phyloP scores from a whole-genome alignment of 1,140 invertebrate species.

The Adoxophyes honmai region DNA sequence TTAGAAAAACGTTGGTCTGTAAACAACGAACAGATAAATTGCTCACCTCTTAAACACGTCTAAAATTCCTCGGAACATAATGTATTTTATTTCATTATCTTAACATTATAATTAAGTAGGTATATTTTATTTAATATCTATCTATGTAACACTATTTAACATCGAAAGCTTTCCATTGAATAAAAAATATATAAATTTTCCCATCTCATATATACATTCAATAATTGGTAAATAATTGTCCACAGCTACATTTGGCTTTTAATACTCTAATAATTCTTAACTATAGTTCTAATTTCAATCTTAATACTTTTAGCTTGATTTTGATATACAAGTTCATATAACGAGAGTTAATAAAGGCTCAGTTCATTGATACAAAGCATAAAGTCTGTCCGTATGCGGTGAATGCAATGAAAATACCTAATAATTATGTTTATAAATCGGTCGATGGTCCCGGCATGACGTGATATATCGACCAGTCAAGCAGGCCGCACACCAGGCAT shows the following conservation, averaged over 20 bases:
- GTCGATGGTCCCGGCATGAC: too few relatives aligned
- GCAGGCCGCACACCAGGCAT: too few relatives aligned
- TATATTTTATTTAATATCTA: background rate
- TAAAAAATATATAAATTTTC: conserved; percentile 6
- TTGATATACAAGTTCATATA: background rate
- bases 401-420: background rate
- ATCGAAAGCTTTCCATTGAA: background rate
- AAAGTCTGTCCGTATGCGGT: background rate
- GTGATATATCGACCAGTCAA: too few relatives aligned
- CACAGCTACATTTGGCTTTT: background rate
- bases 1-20: background rate
- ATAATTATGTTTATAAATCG: too few relatives aligned
- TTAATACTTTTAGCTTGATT: background rate
- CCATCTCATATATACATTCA: background rate
- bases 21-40: too few relatives aligned
- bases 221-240: background rate
- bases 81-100: background rate
- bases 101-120: background rate
- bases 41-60: too few relatives aligned
- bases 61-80: background rate
- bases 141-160: conserved; percentile 5
- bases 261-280: background rate
- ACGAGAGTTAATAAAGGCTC: too few relatives aligned
- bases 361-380: too few relatives aligned
- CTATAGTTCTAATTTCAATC: background rate